Evolutionary conservation across 2,797 vertebrate genomes (phyloP), one percentile per base, ranked within the genome.

Genomic region (Myiotriccus ornatus): DNA sequence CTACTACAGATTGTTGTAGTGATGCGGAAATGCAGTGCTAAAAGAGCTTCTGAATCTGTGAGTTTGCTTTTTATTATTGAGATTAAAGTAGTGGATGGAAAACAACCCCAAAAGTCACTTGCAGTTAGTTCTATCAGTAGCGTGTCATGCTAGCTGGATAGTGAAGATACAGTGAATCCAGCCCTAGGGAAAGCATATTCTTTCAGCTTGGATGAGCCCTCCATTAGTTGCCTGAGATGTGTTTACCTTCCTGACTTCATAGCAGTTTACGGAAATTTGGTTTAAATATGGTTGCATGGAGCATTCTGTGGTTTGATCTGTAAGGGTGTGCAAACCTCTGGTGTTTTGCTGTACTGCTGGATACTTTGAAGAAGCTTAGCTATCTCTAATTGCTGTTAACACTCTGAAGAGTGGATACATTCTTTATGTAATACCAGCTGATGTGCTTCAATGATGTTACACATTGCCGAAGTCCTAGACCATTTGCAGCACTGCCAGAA

Each of bases 21-120:
- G 32, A 17, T 82, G 50, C 12, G 14, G 30, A 65, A 62, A 41
- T 32, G 22, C 23, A 49, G 37, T 41, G 37, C 43, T 37, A 46
- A 52, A 69, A 70, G 50, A 74, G 34, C 62, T 89, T 90, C 57
- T 84, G 39, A 82, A 79, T 68, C 52, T 46, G 11, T 52, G 34
- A 12, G 30, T 83, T 81, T 89, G 25, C 23, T 79, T 89, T 89
- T 94, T 65, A 23, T 89, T 84, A n/a, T 6, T 79, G 37, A 68
- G 39, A 64, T 49, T 84, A 20, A 71, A 88, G 14, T 47, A 59
- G 7, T 57, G 32, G 23, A 21, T 73, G 50, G 34, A 84, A 93
- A 74, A 65, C 2, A 19, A 84, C 21, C 22, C 63, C 49, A 43
- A 24, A 84, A 49, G 32, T 77, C 0, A 0, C 22, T 62, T 65